These are phyloP conservation scores for Acanthisitta chloris DNA, from an alignment of 2,113 vertebrate species.

Conservation along the genomic window DNA sequence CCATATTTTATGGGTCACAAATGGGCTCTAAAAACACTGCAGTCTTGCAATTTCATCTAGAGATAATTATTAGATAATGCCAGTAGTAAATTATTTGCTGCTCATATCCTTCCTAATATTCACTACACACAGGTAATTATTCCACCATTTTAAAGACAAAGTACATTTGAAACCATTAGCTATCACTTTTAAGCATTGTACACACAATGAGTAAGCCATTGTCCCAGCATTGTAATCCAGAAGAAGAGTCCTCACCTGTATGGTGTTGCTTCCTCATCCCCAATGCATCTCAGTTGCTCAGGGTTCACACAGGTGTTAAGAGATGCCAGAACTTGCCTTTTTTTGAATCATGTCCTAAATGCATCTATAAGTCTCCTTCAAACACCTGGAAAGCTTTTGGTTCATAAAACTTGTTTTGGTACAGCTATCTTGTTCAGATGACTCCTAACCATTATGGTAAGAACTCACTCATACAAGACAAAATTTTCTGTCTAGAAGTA, in stretches of 20 bases:
- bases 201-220: neutral
- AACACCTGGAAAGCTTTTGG: neutral
- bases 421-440: neutral
- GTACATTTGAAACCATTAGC: neutral
- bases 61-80: constrained; percentile 74
- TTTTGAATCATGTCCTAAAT: neutral
- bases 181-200: neutral
- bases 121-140: constrained; percentile 41
- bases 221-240: neutral
- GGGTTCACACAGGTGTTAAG: neutral
- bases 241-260: neutral
- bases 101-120: constrained; percentile 57
- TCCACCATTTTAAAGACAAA: constrained; percentile 23
- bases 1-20: constrained; percentile 75
- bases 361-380: neutral
- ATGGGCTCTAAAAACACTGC: constrained; percentile 73
- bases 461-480: neutral
- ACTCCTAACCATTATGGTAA: neutral
- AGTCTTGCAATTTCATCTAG: constrained; percentile 75
- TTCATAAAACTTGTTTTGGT: neutral
- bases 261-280: neutral
- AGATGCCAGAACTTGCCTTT: neutral
- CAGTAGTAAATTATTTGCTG: constrained; percentile 71
- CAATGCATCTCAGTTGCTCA: neutral
- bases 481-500: neutral